phyloP scores from a whole-genome alignment of 92 coral and sea anemone genomes.

The Porites rus region DNA sequence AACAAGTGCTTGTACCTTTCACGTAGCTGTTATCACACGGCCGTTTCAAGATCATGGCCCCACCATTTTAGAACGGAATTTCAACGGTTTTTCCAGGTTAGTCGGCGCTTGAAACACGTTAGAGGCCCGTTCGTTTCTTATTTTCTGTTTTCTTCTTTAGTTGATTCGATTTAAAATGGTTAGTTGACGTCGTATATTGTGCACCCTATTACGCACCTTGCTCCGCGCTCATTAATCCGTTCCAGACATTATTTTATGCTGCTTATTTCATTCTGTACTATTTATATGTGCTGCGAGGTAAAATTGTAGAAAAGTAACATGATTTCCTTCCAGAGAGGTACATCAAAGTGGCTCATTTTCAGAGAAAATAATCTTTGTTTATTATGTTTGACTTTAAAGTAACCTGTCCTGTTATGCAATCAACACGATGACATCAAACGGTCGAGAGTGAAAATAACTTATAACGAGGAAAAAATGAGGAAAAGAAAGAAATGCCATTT shows the following conservation, averaged over 20 bases:
- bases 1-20: constrained; percentile 23
- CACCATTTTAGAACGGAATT: constrained; percentile 26
- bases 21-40: constrained; percentile 30
- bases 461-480: too few relatives aligned
- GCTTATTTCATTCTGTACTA: too few relatives aligned
- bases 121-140: too few relatives aligned
- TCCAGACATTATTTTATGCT: too few relatives aligned
- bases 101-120: neutral
- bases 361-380: neutral
- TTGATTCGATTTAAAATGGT: too few relatives aligned
- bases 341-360: neutral
- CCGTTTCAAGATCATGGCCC: constrained; percentile 11
- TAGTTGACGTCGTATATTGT: too few relatives aligned
- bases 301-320: neutral
- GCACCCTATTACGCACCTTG: too few relatives aligned
- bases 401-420: constrained; percentile 7
- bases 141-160: neutral
- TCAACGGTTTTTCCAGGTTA: constrained; percentile 43
- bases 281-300: neutral
- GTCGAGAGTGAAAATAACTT: too few relatives aligned
- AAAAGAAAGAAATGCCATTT: neutral
- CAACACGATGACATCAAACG: neutral
- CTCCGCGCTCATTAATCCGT: too few relatives aligned
- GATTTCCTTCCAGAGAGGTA: neutral
- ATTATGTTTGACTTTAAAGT: neutral